Conservation (phyloP, 2,888 invertebrate genomes). For the Lamproptera curius region DNA sequence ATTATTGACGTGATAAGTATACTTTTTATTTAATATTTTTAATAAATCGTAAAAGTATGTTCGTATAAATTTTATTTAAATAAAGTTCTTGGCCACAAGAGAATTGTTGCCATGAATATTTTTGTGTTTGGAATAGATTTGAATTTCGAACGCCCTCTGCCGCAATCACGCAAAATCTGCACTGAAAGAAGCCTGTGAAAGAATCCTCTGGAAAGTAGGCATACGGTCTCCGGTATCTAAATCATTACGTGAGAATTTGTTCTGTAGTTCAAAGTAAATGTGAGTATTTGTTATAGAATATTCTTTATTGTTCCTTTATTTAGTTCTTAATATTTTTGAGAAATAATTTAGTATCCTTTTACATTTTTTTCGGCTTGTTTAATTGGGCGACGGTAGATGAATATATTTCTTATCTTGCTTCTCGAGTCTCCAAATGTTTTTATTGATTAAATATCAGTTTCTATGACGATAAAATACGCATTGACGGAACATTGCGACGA, state of each 20-base stretch:
- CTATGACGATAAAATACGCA: constrained; percentile 55
- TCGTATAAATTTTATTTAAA: too few relatives aligned
- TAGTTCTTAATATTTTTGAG: constrained; percentile 29
- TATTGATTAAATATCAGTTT: constrained; percentile 68
- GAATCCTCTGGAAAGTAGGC: constrained; percentile 77
- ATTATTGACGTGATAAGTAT: too few relatives aligned
- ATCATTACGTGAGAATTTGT: constrained; percentile 75
- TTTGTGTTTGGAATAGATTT: constrained; percentile 54
- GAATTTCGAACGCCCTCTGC: constrained; percentile 72
- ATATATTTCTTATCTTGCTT: constrained; percentile 9
- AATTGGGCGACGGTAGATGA: constrained; percentile 15
- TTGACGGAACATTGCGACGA: constrained; percentile 4
- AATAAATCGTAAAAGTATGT: not conserved
- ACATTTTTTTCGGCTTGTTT: constrained; percentile 26
- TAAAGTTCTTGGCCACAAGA: constrained; percentile 15
- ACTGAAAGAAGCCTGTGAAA: constrained; percentile 77
- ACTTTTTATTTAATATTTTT: too few relatives aligned
- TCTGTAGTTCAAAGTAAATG: constrained; percentile 65
- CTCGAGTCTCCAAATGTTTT: constrained; percentile 44
- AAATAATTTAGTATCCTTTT: constrained; percentile 24
- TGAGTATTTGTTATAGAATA: constrained; percentile 55
- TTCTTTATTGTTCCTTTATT: constrained; percentile 26
- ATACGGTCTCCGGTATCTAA: constrained; percentile 76
- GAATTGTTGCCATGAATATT: constrained; percentile 6
- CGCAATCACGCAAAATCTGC: constrained; percentile 48